phyloP scores from a whole-genome alignment of 23 tunicate species.

The Ciona savignyi region DNA sequence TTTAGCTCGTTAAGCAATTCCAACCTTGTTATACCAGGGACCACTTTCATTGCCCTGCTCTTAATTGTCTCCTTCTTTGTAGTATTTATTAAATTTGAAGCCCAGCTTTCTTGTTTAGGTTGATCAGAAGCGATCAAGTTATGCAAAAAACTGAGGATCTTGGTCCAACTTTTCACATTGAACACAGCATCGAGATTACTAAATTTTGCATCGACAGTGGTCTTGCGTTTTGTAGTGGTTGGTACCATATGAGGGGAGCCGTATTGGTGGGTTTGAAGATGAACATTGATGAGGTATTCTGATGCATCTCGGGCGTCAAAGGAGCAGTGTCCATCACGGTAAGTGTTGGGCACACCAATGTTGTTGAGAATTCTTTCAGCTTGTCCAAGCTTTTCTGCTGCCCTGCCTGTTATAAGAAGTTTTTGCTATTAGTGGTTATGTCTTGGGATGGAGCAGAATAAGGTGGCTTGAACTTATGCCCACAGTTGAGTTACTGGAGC shows the following conservation, averaged over 20 bases:
- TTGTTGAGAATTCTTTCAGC: too few species aligned
- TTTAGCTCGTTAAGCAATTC: slow-evolving; percentile 2
- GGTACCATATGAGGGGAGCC: not conserved
- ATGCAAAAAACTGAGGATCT: slow-evolving; percentile 63
- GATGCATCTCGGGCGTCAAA: too few species aligned
- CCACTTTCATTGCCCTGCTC: not conserved
- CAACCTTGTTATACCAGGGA: not conserved
- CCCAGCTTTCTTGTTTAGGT: not conserved
- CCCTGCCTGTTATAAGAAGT: too few species aligned
- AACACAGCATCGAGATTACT: slow-evolving; percentile 59
- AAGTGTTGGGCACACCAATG: too few species aligned
- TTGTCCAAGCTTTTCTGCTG: too few species aligned
- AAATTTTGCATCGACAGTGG: slow-evolving; percentile 38
- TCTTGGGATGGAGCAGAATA: too few species aligned
- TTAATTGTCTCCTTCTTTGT: slow-evolving; percentile 4
- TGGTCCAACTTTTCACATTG: slow-evolving; percentile 62
- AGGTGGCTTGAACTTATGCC: too few species aligned
- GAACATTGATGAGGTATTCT: too few species aligned
- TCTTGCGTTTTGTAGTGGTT: slow-evolving; percentile 12
- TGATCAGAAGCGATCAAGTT: slow-evolving; percentile 23
- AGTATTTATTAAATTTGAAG: not conserved
- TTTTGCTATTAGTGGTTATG: too few species aligned
- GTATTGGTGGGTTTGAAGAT: not conserved
- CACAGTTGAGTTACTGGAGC: too few species aligned
- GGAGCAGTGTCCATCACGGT: too few species aligned